A percentile compares a stretch with the other conserved stretches of the same genome.
Conservation (phyloP, 2,888 invertebrate species). For the Suillia variegata region DNA sequence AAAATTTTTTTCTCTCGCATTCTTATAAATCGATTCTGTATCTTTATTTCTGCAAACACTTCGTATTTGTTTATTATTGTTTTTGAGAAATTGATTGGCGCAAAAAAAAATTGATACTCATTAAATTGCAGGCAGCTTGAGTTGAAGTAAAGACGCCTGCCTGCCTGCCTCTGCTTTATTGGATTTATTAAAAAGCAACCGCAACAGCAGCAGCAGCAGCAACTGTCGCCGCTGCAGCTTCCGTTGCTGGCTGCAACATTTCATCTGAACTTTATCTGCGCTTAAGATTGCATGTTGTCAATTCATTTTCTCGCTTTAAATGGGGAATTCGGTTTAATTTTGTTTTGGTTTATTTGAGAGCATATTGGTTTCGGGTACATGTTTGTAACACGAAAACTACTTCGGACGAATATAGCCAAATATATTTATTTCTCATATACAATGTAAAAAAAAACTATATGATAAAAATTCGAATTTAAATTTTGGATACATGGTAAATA, state of each 20-base stretch:
- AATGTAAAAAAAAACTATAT: no score
- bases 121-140: conserved; percentile 23
- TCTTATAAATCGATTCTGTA: background rate
- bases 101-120: conserved; percentile 35
- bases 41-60: background rate
- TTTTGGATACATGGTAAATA: no score
- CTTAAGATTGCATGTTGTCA: conserved; percentile 45
- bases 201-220: conserved; percentile 34
- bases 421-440: no score
- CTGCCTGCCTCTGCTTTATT: conserved; percentile 33
- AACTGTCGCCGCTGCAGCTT: conserved; percentile 27
- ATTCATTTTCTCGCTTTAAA: conserved; percentile 29
- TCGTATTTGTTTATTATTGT: conserved; percentile 20
- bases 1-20: no score
- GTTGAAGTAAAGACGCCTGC: no score
- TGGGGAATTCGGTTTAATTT: conserved; percentile 6
- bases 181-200: no score
- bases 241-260: conserved; percentile 22
- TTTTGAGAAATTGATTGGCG: background rate
- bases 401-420: no score
- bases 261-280: conserved; percentile 32
- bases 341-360: background rate
- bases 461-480: no score
- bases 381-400: no score
- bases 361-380: no score